Conservation (phyloP, 2,888 invertebrate genomes). For the Sarcophaga carnaria region DNA sequence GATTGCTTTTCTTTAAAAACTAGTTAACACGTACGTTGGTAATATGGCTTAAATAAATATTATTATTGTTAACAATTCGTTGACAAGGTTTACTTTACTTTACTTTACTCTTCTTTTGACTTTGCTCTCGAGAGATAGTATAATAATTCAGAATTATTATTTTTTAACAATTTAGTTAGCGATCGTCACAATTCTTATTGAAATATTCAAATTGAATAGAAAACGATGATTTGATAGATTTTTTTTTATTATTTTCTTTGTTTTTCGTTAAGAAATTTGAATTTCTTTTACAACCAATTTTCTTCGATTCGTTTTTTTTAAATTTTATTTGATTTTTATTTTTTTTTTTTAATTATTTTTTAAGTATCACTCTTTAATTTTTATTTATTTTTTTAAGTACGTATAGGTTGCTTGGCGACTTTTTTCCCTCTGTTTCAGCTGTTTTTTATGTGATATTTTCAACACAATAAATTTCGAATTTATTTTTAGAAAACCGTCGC, state of each 20-base stretch:
- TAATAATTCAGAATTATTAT: slow-evolving; percentile 15
- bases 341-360: slow-evolving; percentile 21
- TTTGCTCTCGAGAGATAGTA: not conserved
- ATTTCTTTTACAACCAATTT: slow-evolving; percentile 62
- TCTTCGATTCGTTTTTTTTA: slow-evolving; percentile 39
- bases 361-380: slow-evolving; percentile 53
- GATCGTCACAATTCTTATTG: slow-evolving; percentile 58
- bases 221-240: slow-evolving; percentile 35
- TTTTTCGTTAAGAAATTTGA: slow-evolving; percentile 50
- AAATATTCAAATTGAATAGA: slow-evolving; percentile 55
- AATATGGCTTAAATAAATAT: slow-evolving; percentile 16
- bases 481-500: slow-evolving; percentile 52
- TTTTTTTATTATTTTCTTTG: slow-evolving; percentile 3
- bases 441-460: slow-evolving; percentile 57
- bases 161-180: slow-evolving; percentile 44
- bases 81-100: slow-evolving; percentile 35
- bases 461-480: slow-evolving; percentile 32
- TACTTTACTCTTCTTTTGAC: not conserved
- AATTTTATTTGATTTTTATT: slow-evolving; percentile 17
- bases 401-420: slow-evolving; percentile 40
- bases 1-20: slow-evolving; percentile 25
- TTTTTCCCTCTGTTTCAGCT: slow-evolving; percentile 33
- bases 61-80: slow-evolving; percentile 63
- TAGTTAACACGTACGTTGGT: slow-evolving; percentile 45
- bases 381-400: slow-evolving; percentile 47